A percentile compares a stretch with the other conserved stretches of the same genome.
These are phyloP conservation scores for Ctenopoma kingsleyae DNA, from an alignment of 2,797 vertebrate species.

Conservation along the genomic window DNA sequence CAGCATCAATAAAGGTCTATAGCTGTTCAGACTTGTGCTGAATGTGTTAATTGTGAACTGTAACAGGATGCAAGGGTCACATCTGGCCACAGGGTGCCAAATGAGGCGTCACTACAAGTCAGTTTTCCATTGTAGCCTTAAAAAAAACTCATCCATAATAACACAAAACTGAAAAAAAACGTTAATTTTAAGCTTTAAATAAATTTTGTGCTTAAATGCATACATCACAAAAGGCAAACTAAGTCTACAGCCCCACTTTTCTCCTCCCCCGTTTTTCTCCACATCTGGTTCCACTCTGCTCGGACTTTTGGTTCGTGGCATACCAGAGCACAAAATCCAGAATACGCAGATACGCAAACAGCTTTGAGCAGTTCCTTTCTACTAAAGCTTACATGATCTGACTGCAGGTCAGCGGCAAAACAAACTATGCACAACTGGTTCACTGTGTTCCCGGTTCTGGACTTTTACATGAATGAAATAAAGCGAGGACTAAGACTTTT, in stretches of 20 bases:
- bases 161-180: background rate
- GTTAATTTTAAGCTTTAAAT: background rate
- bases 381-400: background rate
- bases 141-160: slow-evolving; percentile 12
- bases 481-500: background rate
- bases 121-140: slow-evolving; percentile 11
- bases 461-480: slow-evolving; percentile 45
- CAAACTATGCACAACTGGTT: slow-evolving; percentile 3
- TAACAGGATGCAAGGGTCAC: slow-evolving; percentile 81
- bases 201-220: background rate
- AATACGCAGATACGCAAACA: slow-evolving; percentile 1
- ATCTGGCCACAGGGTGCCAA: slow-evolving; percentile 70
- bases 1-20: background rate
- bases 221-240: slow-evolving; percentile 38
- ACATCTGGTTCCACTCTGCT: slow-evolving; percentile 90
- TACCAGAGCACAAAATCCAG: slow-evolving; percentile 69
- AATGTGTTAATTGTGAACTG: slow-evolving; percentile 69
- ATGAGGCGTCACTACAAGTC: slow-evolving; percentile 50
- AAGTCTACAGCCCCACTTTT: slow-evolving; percentile 59
- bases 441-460: background rate
- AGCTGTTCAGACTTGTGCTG: slow-evolving; percentile 24
- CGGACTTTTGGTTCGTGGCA: slow-evolving; percentile 86
- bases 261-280: slow-evolving; percentile 52
- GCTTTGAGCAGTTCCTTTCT: background rate
- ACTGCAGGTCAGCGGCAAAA: background rate